A percentile compares a stretch with the other conserved stretches of the same genome.
Conservation (phyloP, 2,113 vertebrate genomes). For the Riparia riparia region DNA sequence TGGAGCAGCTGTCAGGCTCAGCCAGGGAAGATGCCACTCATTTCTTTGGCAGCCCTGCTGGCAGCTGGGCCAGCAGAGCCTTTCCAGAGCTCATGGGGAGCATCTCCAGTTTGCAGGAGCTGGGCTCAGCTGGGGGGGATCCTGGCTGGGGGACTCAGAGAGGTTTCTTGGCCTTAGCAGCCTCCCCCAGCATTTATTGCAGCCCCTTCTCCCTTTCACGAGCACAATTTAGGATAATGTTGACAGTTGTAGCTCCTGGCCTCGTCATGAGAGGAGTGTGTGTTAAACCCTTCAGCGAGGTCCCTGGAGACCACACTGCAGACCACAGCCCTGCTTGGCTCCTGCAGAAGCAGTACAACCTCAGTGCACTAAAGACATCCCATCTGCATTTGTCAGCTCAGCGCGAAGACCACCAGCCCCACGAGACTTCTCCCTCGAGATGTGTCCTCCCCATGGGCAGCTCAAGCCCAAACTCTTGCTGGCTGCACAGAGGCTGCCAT, state of each 20-base stretch:
- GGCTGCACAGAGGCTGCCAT: background rate
- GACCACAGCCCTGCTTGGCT: background rate
- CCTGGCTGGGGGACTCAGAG: background rate
- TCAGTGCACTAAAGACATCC: background rate
- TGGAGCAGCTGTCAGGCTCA: background rate
- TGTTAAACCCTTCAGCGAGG: background rate
- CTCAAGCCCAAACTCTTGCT: background rate
- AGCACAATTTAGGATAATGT: too few relatives aligned
- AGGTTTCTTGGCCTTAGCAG: background rate
- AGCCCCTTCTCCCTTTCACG: background rate
- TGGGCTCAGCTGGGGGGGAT: background rate
- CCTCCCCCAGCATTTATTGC: background rate
- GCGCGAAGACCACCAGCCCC: background rate
- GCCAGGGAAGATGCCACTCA: background rate
- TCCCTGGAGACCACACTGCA: background rate
- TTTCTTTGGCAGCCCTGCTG: background rate
- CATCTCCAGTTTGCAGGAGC: background rate
- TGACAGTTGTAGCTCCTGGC: background rate
- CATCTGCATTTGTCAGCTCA: background rate
- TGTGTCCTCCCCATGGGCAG: background rate
- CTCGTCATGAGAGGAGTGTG: fast-evolving
- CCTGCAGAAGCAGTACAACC: background rate
- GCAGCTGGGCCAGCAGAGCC: background rate
- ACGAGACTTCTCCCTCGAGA: background rate
- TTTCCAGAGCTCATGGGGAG: background rate